Conservation (phyloP, 1,140 invertebrate species). For the Amyelois transitella region DNA sequence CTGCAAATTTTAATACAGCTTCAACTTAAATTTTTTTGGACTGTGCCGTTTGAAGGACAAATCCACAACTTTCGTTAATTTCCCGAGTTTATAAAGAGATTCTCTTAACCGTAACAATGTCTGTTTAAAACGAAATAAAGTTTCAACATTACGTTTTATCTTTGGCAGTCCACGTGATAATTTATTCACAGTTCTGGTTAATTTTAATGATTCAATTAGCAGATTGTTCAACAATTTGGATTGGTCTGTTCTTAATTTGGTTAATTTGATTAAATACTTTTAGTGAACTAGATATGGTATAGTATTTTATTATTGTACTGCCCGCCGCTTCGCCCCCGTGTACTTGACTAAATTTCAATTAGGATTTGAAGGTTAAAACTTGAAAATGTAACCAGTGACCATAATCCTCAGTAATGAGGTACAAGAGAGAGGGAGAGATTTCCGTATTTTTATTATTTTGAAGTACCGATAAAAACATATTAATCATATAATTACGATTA, state of each 20-base stretch:
- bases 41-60: constrained; percentile 1
- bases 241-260: neutral
- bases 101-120: constrained; percentile 25
- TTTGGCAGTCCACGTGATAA: constrained; percentile 19
- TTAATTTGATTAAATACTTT: neutral
- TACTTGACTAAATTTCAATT: no score
- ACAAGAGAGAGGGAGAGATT: no score
- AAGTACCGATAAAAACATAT: no score
- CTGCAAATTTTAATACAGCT: neutral
- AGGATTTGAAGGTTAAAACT: no score
- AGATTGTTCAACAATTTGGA: neutral
- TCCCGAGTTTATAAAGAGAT: constrained; percentile 20
- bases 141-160: constrained; percentile 27
- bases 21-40: neutral
- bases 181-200: constrained; percentile 20
- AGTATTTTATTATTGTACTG: no score
- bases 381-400: no score
- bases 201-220: constrained; percentile 9
- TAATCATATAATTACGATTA: no score
- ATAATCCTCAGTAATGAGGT: no score
- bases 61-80: constrained; percentile 17
- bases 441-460: no score
- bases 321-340: no score
- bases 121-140: constrained; percentile 29
- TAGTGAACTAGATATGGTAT: no score